Percentiles rank a stretch among this genome's conserved stretches.
Conservation (phyloP, 2,888 invertebrate genomes). For the Lasioglossum vierecki region DNA sequence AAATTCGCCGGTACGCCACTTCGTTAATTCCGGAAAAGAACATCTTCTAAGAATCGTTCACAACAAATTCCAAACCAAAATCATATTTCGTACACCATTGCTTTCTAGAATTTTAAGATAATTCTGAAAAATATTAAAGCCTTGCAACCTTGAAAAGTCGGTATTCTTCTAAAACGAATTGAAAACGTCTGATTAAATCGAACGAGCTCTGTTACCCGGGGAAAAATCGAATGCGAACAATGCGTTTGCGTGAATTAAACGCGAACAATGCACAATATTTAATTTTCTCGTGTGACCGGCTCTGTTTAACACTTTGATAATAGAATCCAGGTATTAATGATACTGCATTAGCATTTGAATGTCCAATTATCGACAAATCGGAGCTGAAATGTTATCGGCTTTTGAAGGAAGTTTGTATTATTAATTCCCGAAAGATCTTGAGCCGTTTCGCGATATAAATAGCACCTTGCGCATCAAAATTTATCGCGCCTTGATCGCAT, state of each 20-base stretch:
- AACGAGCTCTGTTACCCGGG: neutral
- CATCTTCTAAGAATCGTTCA: neutral
- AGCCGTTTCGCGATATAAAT: neutral
- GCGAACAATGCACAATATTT: neutral
- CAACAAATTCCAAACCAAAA: too few species aligned
- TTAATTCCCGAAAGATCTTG: neutral
- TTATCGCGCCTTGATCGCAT: neutral
- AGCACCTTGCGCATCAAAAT: neutral
- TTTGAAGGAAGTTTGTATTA: neutral
- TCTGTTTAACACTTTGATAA: neutral
- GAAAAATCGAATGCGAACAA: neutral
- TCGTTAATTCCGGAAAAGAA: neutral
- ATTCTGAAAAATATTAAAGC: too few species aligned
- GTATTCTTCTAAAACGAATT: neutral
- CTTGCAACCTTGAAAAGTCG: neutral
- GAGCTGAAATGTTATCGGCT: neutral
- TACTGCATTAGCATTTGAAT: neutral
- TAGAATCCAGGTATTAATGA: too few species aligned
- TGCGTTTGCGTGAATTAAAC: neutral
- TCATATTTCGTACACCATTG: too few species aligned
- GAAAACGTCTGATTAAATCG: neutral
- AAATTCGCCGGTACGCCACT: neutral
- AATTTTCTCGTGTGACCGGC: neutral
- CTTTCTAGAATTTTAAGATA: too few species aligned
- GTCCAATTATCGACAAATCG: neutral